Conservation (phyloP, 2,888 invertebrate species). For the Pelosia muscerda region DNA sequence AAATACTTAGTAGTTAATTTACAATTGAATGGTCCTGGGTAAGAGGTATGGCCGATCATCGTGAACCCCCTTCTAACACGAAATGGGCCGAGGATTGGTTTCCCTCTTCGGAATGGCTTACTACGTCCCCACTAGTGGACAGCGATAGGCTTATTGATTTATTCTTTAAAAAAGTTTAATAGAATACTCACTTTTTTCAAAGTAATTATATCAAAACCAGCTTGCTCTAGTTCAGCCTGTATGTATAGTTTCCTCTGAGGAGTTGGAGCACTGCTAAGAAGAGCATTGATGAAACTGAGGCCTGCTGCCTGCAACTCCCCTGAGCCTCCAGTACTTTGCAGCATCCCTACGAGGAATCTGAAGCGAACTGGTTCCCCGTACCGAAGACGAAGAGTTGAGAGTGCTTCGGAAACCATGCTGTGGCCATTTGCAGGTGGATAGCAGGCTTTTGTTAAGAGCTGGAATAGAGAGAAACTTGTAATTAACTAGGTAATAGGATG, state of each 20-base stretch:
- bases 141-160: too few relatives aligned
- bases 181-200: constrained; percentile 85
- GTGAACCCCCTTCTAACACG: too few relatives aligned
- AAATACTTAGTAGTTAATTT: too few relatives aligned
- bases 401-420: constrained; percentile 95
- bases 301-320: constrained; percentile 93
- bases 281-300: constrained; percentile 93
- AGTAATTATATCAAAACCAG: constrained; percentile 90
- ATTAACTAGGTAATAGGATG: not conserved
- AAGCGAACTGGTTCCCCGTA: constrained; percentile 97
- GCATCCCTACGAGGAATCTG: constrained; percentile 95
- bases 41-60: too few relatives aligned
- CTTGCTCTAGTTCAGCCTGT: constrained; percentile 94
- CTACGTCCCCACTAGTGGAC: too few relatives aligned
- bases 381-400: constrained; percentile 94
- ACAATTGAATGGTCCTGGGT: too few relatives aligned
- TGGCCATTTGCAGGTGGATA: constrained; percentile 92
- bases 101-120: too few relatives aligned
- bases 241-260: constrained; percentile 93
- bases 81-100: too few relatives aligned
- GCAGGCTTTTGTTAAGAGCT: constrained; percentile 95
- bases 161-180: not conserved
- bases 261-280: constrained; percentile 91
- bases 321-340: constrained; percentile 91
- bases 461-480: constrained; percentile 52